phyloP scores from a whole-genome alignment of 2,797 vertebrate species.

The Melanotaenia parkinsoni region DNA sequence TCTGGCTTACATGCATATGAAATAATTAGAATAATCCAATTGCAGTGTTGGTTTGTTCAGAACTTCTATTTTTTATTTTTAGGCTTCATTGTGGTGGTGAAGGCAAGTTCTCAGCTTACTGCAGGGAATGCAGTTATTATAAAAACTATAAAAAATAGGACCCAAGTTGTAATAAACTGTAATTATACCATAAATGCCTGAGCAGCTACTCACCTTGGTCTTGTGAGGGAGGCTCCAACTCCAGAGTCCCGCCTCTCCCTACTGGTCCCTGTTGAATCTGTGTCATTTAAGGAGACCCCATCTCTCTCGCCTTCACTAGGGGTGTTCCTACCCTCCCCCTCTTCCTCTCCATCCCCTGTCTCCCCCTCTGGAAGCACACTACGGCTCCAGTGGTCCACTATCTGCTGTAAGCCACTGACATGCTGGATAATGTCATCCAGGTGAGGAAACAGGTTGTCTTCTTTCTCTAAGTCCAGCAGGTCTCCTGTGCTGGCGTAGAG shows the following conservation, averaged over 20 bases:
- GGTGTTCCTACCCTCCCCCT: constrained; percentile 87
- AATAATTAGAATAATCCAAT: too few relatives aligned
- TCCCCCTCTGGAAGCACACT: constrained; percentile 84
- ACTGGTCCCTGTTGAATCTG: constrained; percentile 85
- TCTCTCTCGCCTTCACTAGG: constrained; percentile 93
- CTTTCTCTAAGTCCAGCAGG: constrained; percentile 93
- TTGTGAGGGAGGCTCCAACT: constrained; percentile 95
- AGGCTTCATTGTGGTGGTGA: neutral
- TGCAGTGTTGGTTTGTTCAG: too few relatives aligned
- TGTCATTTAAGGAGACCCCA: constrained; percentile 90
- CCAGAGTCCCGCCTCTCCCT: constrained; percentile 96
- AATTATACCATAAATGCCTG: constrained; percentile 1
- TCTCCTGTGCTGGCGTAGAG: constrained; percentile 97
- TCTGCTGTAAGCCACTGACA: constrained; percentile 92
- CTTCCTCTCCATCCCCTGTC: constrained; percentile 74
- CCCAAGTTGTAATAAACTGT: constrained; percentile 1
- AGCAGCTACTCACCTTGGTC: constrained; percentile 88
- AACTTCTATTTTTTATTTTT: too few relatives aligned
- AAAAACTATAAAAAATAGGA: constrained; percentile 18
- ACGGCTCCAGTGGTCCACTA: constrained; percentile 94
- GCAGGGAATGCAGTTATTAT: neutral
- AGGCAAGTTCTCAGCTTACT: neutral
- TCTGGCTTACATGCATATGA: too few relatives aligned
- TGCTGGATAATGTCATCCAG: constrained; percentile 95
- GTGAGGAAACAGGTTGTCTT: constrained; percentile 90